Evolutionary conservation across 2,113 vertebrate genomes (phyloP), one percentile per base, ranked within the genome.

Genomic region (Vanacampus margaritifer): DNA sequence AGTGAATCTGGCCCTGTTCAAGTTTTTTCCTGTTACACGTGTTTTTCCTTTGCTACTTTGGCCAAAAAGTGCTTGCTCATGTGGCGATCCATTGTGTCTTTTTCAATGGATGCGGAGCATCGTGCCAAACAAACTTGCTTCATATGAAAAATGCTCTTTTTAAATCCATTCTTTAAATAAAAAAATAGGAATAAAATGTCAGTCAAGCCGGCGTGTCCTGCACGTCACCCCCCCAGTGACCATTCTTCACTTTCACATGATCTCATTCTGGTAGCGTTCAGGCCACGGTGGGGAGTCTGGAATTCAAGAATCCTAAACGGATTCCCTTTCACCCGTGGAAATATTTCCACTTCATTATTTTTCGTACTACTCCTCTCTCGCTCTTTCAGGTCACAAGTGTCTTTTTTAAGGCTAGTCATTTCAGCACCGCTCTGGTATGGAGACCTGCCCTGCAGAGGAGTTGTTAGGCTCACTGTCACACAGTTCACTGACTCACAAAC

Each of bases 401-500:
- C 48, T 46, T 76, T n/a, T 67, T 70, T 35, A 43, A 83, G 58
- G 32, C 12, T 16, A 43, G 75, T 37, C 50, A 67, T 54, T 78
- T 72, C 64, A 71, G 36, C 28, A 35, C 41, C 71, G 59, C 78
- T 72, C 54, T 65, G 10, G 75, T 85, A 74, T 78, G 75, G 75
- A 84, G 79, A 62, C 32, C 24, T 64, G 67, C 74, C 79, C 84
- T 77, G 79, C 74, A 43, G 86, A 69, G 88, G 54, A 26, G 64
- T 75, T 71, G 75, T 87, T 87, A 86, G 78, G 46, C 63, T 89
- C 79, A 89, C 74, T 81, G 84, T 84, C 79, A 72, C 82, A 86
- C 77, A 87, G 78, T 73, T 86, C 75, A 80, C 83, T 83, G 78
- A 72, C 81, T 85, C 84, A 78, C 76, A 85, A 86, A 83, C 84